A percentile compares a stretch with the other conserved stretches of the same genome.
Conservation (phyloP, 1,140 invertebrate genomes). For the Ceratosolen fusciceps region DNA sequence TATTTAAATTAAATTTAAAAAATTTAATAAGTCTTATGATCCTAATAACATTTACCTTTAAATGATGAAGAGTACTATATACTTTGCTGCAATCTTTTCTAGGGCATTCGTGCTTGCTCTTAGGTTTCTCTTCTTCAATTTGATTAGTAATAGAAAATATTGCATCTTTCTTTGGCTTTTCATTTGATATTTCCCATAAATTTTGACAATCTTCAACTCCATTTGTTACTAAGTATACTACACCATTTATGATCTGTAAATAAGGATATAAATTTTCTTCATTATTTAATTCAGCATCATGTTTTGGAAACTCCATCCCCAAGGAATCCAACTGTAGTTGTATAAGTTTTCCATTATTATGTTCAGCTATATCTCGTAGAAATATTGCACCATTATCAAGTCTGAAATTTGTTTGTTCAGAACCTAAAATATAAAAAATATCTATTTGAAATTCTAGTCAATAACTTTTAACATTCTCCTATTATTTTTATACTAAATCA, state of each 20-base stretch:
- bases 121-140: constrained; percentile 49
- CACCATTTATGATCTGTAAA: constrained; percentile 62
- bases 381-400: constrained; percentile 59
- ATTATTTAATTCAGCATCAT: constrained; percentile 50
- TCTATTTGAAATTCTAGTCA: background rate
- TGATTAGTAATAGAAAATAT: constrained; percentile 58
- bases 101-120: constrained; percentile 65
- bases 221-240: constrained; percentile 61
- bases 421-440: constrained; percentile 46
- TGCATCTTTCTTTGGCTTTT: constrained; percentile 56
- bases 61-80: constrained; percentile 74
- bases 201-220: constrained; percentile 54
- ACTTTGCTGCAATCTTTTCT: constrained; percentile 72
- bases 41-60: constrained; percentile 68
- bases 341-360: constrained; percentile 58
- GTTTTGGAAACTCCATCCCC: constrained; percentile 50
- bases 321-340: constrained; percentile 58
- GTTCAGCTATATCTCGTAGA: constrained; percentile 54
- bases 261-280: constrained; percentile 55
- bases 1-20: background rate
- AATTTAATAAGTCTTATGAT: background rate
- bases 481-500: too few species aligned
- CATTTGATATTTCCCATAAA: constrained; percentile 59
- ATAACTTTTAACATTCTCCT: too few species aligned
- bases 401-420: constrained; percentile 51